Evolutionary conservation across 2,797 vertebrate genomes (phyloP).

Genomic region (Darevskia nairensis): DNA sequence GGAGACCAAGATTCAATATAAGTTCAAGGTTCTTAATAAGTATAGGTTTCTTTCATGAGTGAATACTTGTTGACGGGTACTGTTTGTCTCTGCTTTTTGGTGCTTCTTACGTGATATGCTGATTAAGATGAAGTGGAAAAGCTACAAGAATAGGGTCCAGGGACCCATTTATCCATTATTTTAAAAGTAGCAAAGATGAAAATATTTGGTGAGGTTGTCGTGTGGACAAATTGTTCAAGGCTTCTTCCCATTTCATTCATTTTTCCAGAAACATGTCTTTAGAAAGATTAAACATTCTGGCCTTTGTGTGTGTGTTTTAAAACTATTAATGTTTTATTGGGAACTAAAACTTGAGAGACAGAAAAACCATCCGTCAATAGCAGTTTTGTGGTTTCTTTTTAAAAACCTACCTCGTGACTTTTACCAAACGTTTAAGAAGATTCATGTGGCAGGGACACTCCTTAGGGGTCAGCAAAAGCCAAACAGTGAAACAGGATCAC

Average conservation of each 20-base stretch:
- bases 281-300: neutral
- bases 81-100: neutral
- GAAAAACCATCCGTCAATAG: conserved; percentile 1
- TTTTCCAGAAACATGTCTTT: neutral
- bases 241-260: neutral
- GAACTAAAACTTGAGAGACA: neutral
- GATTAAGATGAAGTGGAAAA: neutral
- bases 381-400: conserved; percentile 12
- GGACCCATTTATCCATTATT: neutral
- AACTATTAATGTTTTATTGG: neutral
- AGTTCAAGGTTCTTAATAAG: neutral
- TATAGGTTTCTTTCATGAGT: neutral
- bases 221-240: neutral
- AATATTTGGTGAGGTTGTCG: neutral
- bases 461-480: conserved; percentile 52
- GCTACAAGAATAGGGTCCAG: neutral
- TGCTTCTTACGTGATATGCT: neutral
- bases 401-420: conserved; percentile 22
- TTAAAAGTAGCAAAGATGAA: neutral
- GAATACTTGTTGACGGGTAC: neutral
- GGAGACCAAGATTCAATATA: neutral
- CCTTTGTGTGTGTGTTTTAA: neutral
- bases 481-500: conserved; percentile 57
- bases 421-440: conserved; percentile 38
- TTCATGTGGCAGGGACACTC: conserved; percentile 40